Evolutionary conservation across 2,797 vertebrate genomes (phyloP).

Genomic region (Pangasius krempfi): DNA sequence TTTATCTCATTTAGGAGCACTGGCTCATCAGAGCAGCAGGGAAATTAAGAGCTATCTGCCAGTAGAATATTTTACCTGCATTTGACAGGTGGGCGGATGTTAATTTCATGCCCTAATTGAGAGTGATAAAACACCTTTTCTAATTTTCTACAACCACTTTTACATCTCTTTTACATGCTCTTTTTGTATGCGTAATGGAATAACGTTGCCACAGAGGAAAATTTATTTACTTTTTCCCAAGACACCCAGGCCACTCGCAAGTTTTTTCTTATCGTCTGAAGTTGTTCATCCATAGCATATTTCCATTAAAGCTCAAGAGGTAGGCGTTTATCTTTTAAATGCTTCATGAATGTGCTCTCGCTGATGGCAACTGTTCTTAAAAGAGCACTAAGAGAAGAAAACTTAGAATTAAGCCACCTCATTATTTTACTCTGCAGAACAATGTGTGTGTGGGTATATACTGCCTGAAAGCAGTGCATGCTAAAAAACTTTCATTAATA

Average conservation of each 20-base stretch:
- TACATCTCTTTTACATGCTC: background rate
- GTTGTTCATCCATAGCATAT: constrained; percentile 22
- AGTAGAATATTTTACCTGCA: background rate
- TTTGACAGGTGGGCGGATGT: background rate
- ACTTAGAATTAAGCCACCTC: background rate
- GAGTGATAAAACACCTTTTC: background rate
- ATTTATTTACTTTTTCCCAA: background rate
- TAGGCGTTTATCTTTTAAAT: constrained; percentile 8
- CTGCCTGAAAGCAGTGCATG: background rate
- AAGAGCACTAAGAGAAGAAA: background rate
- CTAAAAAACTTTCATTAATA: constrained; percentile 31
- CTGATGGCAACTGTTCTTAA: constrained; percentile 30
- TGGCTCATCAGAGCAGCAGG: background rate
- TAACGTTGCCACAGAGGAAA: background rate
- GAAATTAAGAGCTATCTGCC: background rate
- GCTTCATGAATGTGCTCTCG: constrained; percentile 16
- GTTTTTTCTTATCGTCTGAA: background rate
- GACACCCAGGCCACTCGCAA: background rate
- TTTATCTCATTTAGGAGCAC: background rate
- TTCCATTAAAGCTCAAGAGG: constrained; percentile 12
- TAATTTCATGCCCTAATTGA: background rate
- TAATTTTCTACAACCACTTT: background rate
- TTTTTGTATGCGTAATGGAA: background rate
- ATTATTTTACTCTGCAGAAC: background rate
- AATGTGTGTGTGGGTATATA: background rate